Base-by-base conservation (phyloP, 2,797 vertebrate genomes). In the Adelosebastes latens region DNA sequence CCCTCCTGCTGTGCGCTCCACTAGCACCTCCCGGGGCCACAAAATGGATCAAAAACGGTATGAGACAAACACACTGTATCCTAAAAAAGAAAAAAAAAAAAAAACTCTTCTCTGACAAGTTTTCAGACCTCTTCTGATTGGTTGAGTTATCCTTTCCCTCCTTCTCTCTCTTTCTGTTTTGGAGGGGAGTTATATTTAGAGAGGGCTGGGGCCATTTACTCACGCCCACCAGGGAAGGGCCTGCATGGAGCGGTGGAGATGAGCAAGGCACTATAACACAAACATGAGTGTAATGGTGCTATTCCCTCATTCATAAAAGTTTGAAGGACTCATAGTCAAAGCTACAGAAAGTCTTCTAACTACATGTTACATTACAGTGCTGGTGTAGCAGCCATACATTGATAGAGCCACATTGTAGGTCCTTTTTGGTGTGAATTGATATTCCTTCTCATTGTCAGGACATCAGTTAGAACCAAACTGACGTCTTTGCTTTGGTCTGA, bases 401-500 rank as follows among this genome's bases (percentile, higher is more conserved):
- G 39, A 68, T 62, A 76, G 73, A 83, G 87, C 87, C 74, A 83
- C 80, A 80, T 34, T 22, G 42, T 71, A 75, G 53, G 58, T 80
- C 74, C 27, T 79, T 91, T 90, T 92, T 93, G 87, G 61, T 87
- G 64, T 86, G 52, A 78, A 68, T 1, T 60, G 72, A 77, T 73
- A 80, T 8, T 84, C 70, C 34, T 2, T 71, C 87, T 72, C 81
- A 82, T 64, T 86, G 70, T 82, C 80, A 55, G 74, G 62, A 64
- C 80, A 75, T 88, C 81, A 81, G 78, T 97, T 94, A 99, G 94
- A 98, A 99, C 98, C 98, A 99, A 79, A 96, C 94, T 55, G 97
- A 93, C 31, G 97, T 95, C 93, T 98, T 98, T 88, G 84, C 94
- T 96, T 99, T 99, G 92, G 98, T 97, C 85, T 97, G 97, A 91